Evolutionary conservation across 2,888 invertebrate species (phyloP).

Genomic region (Trissonchulus latispiculum): DNA sequence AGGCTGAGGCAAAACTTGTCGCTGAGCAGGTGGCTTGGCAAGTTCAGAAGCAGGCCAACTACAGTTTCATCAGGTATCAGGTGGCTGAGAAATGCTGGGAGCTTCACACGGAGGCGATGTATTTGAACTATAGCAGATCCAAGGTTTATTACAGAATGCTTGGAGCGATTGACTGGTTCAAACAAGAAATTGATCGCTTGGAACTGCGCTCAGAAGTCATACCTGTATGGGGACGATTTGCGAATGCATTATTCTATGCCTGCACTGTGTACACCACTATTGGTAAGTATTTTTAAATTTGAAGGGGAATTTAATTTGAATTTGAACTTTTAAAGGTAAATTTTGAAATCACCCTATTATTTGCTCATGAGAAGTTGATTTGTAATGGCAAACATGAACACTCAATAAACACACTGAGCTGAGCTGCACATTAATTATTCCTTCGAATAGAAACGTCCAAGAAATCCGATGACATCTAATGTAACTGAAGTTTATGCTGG

Average conservation of each 20-base stretch:
- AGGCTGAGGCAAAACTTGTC: background rate
- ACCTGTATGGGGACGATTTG: constrained; percentile 25
- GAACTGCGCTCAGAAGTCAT: background rate
- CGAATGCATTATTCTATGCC: constrained; percentile 48
- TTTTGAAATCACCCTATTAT: too few relatives aligned
- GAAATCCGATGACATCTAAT: too few relatives aligned
- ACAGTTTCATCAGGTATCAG: background rate
- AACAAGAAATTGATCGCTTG: background rate
- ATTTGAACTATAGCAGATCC: background rate
- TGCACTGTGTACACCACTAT: constrained; percentile 49
- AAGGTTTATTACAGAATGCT: background rate
- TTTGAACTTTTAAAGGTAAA: too few relatives aligned
- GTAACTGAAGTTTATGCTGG: too few relatives aligned
- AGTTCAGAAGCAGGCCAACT: background rate
- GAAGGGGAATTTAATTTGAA: too few relatives aligned
- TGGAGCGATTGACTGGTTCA: background rate
- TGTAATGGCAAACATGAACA: too few relatives aligned
- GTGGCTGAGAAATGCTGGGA: constrained; percentile 1
- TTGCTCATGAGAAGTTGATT: too few relatives aligned
- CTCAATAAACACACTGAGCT: too few relatives aligned
- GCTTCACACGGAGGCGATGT: constrained; percentile 8
- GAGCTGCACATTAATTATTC: too few relatives aligned
- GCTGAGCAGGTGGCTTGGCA: background rate
- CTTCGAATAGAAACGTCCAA: too few relatives aligned
- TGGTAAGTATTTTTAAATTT: too few relatives aligned